Base-by-base conservation (phyloP, 2,113 vertebrate genomes). In the Misgurnus anguillicaudatus region DNA sequence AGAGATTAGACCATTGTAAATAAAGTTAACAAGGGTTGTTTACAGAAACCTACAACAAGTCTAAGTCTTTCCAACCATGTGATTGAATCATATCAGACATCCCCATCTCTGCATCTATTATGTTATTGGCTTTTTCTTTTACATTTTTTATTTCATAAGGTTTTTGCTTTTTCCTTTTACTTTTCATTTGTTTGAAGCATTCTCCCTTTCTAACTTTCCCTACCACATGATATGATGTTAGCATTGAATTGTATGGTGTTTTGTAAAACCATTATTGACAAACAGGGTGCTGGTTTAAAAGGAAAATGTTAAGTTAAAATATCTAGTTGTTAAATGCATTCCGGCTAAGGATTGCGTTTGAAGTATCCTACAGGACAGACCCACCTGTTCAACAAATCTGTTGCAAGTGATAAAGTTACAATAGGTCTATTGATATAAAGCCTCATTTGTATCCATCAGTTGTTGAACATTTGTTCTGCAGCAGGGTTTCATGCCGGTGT, bases 401-500 rank as follows among this genome's bases (percentile, higher is more conserved):
- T 73, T 45, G 55, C n/a, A 14, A 55, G 38, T 0, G 1, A 10
- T 3, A 14, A n/a, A n/a, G 24, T 60, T 16, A 74, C 57, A 74
- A 31, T 11, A 31, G 71, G 3, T 57, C 55, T 45, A 6, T 57
- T 57, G 31, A 72, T 61, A 0, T 21, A n/a, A 73, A 58, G 21
- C 21, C 58, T 60, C 70, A 55, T 16, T 51, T 19, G 4, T 61
- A n/a, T 47, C 57, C 57, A n/a, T 74, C 71, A 74, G 71, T 74
- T 74, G 71, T 61, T 74, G 71, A 14, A 31, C 73, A 64, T 75
- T 75, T 75, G 73, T 63, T 75, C 5, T 47, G 13, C 36, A 9
- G 14, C 41, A 48, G 24, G 57, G 11, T 61, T 74, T 45, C 69
- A 14, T 72, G 36, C 53, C 10, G 19, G 31, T 72, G 36, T 39